Conservation (phyloP, 2,797 vertebrate species). For the Sebastolobus alascanus region DNA sequence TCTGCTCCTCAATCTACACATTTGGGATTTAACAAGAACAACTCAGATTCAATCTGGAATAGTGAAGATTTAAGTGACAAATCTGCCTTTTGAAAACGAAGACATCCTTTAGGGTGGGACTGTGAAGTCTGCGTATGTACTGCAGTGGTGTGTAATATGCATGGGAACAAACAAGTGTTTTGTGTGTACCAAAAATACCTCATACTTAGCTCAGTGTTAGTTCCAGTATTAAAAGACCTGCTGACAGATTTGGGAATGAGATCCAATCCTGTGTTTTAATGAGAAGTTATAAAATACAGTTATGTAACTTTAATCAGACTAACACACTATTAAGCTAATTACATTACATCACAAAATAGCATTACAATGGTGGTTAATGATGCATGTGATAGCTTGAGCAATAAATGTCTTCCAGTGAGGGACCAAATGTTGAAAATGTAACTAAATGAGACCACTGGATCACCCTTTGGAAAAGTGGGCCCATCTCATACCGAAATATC, state of each 20-base stretch:
- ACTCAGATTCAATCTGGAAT: neutral
- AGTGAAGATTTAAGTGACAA: neutral
- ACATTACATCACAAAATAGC: neutral
- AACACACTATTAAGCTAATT: neutral
- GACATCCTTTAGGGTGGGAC: neutral
- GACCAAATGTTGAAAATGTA: neutral
- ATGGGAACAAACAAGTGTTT: neutral
- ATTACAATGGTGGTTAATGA: neutral
- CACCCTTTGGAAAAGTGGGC: neutral
- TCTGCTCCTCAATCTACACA: no score
- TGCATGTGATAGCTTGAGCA: conserved; percentile 12
- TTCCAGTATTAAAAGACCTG: neutral
- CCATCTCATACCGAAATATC: conserved; percentile 16
- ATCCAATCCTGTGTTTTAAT: neutral
- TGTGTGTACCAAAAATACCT: neutral
- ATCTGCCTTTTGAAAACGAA: conserved; percentile 6
- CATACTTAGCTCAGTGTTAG: neutral
- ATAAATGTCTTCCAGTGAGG: conserved; percentile 13
- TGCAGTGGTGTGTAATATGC: neutral
- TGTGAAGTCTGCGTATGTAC: neutral
- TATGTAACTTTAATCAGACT: conserved; percentile 1
- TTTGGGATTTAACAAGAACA: neutral
- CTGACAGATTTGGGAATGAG: neutral
- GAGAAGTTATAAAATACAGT: neutral
- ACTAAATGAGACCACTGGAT: conserved; percentile 11